A percentile compares a stretch with the other conserved stretches of the same genome.
Evolutionary conservation across 2,888 invertebrate genomes (phyloP).

Genomic region (Tipula lateralis): DNA sequence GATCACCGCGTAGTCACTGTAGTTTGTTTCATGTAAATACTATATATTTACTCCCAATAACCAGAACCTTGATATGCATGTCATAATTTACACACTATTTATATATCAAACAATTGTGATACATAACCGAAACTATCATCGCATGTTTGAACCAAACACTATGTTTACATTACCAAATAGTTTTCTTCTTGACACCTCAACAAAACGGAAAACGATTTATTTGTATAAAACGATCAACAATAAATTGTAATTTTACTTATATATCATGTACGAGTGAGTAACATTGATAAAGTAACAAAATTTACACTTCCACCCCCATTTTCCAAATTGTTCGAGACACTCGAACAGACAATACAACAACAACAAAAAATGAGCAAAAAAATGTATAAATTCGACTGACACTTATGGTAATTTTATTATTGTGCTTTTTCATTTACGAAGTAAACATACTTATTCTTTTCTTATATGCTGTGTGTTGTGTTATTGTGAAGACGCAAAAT

Average conservation of each 20-base stretch:
- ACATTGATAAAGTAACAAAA: not conserved
- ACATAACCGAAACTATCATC: not conserved
- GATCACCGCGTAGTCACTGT: too few species aligned
- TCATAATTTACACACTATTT: not conserved
- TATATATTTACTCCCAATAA: too few species aligned
- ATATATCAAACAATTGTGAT: not conserved
- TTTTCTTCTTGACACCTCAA: not conserved
- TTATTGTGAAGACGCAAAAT: not conserved
- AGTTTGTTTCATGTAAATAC: too few species aligned
- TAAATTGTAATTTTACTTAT: not conserved
- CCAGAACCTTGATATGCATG: too few species aligned
- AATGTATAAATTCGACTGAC: not conserved
- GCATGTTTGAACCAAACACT: too few species aligned
- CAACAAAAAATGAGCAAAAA: not conserved
- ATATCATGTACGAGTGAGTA: not conserved
- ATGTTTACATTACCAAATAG: not conserved
- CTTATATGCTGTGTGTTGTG: not conserved
- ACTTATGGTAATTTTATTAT: not conserved
- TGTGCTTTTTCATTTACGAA: not conserved
- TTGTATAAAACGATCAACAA: not conserved
- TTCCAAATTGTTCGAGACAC: not conserved
- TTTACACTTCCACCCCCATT: constrained; percentile 16
- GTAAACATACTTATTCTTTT: not conserved
- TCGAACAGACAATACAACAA: not conserved
- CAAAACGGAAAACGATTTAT: not conserved